Evolutionary conservation across 2,113 vertebrate species (phyloP).

Genomic region (Phrynosoma platyrhinos): DNA sequence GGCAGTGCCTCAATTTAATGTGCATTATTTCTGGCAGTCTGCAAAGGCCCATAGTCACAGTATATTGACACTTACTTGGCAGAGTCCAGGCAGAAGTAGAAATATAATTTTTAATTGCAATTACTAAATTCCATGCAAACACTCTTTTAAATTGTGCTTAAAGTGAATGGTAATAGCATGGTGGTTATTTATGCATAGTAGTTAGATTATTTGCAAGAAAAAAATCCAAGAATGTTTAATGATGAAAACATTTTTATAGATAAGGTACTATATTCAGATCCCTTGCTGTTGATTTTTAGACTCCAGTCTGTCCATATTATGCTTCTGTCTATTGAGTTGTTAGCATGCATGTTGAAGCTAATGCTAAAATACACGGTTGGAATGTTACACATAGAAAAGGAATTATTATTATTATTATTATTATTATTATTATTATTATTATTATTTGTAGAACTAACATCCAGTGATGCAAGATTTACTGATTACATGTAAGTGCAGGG

Average conservation of each 20-base stretch:
- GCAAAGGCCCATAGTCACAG: too few species aligned
- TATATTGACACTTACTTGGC: conserved; percentile 11
- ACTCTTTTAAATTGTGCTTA: neutral
- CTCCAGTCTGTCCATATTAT: neutral
- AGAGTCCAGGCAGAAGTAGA: neutral
- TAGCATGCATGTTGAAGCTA: neutral
- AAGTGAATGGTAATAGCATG: neutral
- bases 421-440: too few species aligned
- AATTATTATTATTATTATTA: too few species aligned
- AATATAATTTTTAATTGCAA: neutral
- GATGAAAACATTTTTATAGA: neutral
- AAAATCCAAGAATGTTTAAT: neutral
- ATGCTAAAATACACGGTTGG: neutral
- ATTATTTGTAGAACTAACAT: conserved; percentile 23
- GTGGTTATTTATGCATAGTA: neutral
- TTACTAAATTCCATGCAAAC: neutral
- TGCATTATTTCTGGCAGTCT: too few species aligned
- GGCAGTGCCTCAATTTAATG: too few species aligned
- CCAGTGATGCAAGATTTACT: conserved; percentile 18
- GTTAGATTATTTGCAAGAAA: neutral
- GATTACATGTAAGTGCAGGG: neutral
- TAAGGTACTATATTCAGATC: neutral
- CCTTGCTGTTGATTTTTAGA: neutral
- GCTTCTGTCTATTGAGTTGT: neutral
- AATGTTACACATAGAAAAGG: conserved; percentile 17